phyloP scores from a whole-genome alignment of 1,140 invertebrate genomes.

The Leptestheria dahalacensis region DNA sequence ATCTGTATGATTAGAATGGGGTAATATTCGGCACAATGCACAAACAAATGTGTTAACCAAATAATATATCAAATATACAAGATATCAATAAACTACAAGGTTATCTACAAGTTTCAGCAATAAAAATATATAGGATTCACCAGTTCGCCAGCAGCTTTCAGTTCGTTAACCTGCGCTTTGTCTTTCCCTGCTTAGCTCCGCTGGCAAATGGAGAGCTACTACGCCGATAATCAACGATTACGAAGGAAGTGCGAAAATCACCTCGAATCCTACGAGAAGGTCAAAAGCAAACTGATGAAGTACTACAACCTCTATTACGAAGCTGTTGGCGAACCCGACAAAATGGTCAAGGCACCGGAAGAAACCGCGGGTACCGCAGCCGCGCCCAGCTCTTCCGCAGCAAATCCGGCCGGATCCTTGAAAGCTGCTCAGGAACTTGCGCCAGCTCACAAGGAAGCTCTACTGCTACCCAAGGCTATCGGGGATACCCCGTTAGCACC shows the following conservation, averaged over 20 bases:
- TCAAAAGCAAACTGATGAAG: slow-evolving; percentile 4
- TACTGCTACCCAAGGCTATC: background rate
- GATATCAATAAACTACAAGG: too few relatives aligned
- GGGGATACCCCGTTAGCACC: too few relatives aligned
- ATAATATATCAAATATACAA: too few relatives aligned
- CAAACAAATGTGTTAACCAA: too few relatives aligned
- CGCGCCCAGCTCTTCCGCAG: background rate
- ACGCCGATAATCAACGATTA: background rate
- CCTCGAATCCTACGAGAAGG: background rate
- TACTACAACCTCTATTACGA: background rate
- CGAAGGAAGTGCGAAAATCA: background rate
- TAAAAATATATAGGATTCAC: too few relatives aligned
- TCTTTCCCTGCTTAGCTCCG: background rate
- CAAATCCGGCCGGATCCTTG: background rate
- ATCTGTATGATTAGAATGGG: too few relatives aligned
- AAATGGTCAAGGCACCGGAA: background rate
- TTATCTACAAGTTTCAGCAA: too few relatives aligned
- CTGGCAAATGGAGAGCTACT: slow-evolving; percentile 7
- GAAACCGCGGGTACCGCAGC: background rate
- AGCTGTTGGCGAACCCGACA: background rate
- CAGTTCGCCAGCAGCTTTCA: too few relatives aligned
- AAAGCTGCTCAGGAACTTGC: background rate
- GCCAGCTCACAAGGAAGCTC: background rate
- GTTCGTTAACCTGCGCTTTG: too few relatives aligned
- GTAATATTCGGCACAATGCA: too few relatives aligned